These are phyloP conservation scores for Syndactyla subalaris DNA, from an alignment of 2,797 vertebrate genomes.

Conservation along the genomic window DNA sequence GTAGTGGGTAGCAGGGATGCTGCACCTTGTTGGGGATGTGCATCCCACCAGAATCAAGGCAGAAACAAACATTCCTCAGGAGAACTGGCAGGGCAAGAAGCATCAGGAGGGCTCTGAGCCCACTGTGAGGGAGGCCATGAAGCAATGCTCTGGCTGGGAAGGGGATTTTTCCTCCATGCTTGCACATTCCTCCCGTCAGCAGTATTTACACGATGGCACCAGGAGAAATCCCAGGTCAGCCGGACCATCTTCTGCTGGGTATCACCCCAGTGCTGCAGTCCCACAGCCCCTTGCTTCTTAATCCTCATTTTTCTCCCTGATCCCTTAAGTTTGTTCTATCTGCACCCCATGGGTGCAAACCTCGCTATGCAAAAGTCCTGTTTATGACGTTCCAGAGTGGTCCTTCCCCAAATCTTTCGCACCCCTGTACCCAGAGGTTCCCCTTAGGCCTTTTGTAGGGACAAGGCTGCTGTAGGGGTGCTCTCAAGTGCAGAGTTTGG, in stretches of 20 bases:
- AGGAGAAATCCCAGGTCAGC: background rate
- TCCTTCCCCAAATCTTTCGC: background rate
- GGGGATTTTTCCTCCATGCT: background rate
- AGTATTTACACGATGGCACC: background rate
- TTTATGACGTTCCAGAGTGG: background rate
- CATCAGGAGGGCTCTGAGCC: background rate
- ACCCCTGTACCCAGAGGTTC: background rate
- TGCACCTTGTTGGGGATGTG: background rate
- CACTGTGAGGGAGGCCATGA: background rate
- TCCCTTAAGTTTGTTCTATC: rapidly evolving
- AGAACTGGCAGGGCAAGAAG: background rate
- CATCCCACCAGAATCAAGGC: background rate
- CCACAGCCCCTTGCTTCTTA: background rate
- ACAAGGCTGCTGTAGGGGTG: background rate
- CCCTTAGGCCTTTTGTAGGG: background rate
- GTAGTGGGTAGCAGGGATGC: background rate
- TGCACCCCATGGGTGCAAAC: rapidly evolving
- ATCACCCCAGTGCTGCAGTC: rapidly evolving
- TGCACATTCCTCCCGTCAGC: constrained; percentile 24
- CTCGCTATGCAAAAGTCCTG: background rate
- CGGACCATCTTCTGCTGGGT: rapidly evolving
- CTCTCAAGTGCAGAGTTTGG: background rate
- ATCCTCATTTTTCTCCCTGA: background rate
- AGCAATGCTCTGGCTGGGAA: background rate
- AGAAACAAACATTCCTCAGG: rapidly evolving